Conservation (phyloP, 2,797 vertebrate genomes). For the Esox lucius region DNA sequence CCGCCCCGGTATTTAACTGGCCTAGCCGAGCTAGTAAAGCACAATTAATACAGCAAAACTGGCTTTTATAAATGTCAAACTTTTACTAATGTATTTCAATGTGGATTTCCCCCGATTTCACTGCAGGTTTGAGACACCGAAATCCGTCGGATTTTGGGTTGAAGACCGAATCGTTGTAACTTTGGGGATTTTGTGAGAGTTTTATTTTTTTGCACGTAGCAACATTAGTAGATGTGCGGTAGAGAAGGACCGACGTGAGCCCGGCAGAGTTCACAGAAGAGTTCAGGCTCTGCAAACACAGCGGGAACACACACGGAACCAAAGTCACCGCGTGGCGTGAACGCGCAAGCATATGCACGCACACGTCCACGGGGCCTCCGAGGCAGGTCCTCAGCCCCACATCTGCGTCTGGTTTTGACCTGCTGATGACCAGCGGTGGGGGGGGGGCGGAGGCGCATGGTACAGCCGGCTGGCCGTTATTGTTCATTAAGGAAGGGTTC, state of each 20-base stretch:
- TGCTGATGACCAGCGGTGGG: constrained; percentile 30
- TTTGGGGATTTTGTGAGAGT: constrained; percentile 31
- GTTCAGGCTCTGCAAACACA: constrained; percentile 56
- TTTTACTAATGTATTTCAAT: constrained; percentile 25
- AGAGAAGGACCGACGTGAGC: constrained; percentile 17
- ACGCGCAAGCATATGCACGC: constrained; percentile 1
- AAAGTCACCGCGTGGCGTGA: constrained; percentile 27
- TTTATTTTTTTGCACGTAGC: constrained; percentile 20
- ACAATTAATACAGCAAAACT: constrained; percentile 24
- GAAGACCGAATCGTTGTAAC: constrained; percentile 30
- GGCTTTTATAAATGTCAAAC: constrained; percentile 39
- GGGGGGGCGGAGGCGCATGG: constrained; percentile 13
- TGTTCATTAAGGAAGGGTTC: constrained; percentile 37
- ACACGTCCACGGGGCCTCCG: neutral
- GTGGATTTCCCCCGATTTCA: constrained; percentile 31
- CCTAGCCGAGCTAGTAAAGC: constrained; percentile 16
- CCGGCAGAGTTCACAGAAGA: constrained; percentile 52
- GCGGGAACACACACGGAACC: constrained; percentile 61
- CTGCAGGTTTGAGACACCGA: constrained; percentile 8
- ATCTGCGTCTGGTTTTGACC: constrained; percentile 43
- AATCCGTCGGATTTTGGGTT: constrained; percentile 18
- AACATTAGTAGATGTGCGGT: neutral
- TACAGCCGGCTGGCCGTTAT: constrained; percentile 17
- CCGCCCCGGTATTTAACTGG: constrained; percentile 35
- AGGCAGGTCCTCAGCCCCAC: constrained; percentile 38